Percentiles rank a stretch among this genome's conserved stretches.
These are phyloP conservation scores for Allophyes oxyacanthae DNA, from an alignment of 2,888 invertebrate genomes.

Conservation along the genomic window DNA sequence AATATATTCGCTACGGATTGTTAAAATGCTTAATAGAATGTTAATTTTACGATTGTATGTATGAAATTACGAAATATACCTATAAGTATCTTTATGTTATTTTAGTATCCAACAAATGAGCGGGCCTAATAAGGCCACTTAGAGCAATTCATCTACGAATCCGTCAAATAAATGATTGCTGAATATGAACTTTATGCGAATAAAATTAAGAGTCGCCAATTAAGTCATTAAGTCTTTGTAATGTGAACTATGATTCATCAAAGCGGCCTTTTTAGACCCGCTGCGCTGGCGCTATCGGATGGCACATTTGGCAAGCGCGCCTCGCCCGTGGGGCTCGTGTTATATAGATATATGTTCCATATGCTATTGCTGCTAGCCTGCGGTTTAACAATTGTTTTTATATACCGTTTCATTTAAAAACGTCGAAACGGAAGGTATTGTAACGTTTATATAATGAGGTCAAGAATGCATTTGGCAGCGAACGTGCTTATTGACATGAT, in stretches of 20 bases:
- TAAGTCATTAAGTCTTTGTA: too few species aligned
- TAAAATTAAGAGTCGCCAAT: too few species aligned
- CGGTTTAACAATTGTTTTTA: conserved; percentile 82
- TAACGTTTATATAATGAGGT: conserved; percentile 34
- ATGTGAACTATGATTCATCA: too few species aligned
- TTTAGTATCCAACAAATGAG: too few species aligned
- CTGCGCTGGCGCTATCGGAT: conserved; percentile 87
- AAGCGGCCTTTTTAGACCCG: conserved; percentile 76
- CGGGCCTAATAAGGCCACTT: too few species aligned
- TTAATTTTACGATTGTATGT: too few species aligned
- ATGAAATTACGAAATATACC: too few species aligned
- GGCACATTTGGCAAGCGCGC: conserved; percentile 87
- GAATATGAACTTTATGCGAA: too few species aligned
- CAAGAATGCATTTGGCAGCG: conserved; percentile 45
- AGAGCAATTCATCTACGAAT: too few species aligned
- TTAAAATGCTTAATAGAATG: conserved; percentile 37
- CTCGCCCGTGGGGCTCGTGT: conserved; percentile 73
- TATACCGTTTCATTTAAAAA: conserved; percentile 49
- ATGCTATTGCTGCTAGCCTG: conserved; percentile 69
- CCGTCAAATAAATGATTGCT: too few species aligned
- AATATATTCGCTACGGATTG: conserved; percentile 76
- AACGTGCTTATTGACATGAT: conserved; percentile 15
- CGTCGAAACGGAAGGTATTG: conserved; percentile 13
- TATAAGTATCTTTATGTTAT: too few species aligned
- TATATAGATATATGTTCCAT: conserved; percentile 80